Evolutionary conservation across 2,113 vertebrate genomes (phyloP).

Genomic region (Theristicus caerulescens): DNA sequence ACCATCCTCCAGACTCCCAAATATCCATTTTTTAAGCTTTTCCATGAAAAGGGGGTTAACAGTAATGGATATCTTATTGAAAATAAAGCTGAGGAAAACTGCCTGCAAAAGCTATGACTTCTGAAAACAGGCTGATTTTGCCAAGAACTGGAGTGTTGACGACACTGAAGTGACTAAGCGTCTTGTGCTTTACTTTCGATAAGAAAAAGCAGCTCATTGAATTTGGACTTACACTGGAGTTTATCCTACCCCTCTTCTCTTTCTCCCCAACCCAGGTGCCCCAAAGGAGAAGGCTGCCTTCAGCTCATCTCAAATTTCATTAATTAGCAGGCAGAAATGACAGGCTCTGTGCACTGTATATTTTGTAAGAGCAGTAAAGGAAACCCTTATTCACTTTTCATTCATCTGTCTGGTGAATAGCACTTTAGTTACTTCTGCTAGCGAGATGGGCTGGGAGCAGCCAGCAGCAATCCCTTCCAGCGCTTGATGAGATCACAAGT

Average conservation of each 20-base stretch:
- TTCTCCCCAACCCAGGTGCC: neutral
- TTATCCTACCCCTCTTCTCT: neutral
- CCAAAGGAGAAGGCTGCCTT: neutral
- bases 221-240: neutral
- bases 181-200: neutral
- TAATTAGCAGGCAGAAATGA: neutral
- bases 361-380: neutral
- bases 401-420: neutral
- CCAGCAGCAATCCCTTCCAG: neutral
- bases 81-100: neutral
- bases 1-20: neutral
- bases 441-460: neutral
- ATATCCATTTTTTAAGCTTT: neutral
- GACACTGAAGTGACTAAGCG: conserved; percentile 7
- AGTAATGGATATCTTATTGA: neutral
- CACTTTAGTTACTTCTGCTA: neutral
- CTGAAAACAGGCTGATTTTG: neutral
- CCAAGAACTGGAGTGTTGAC: neutral
- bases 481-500: neutral
- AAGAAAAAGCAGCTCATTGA: neutral
- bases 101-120: neutral
- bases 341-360: neutral
- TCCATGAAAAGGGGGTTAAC: neutral
- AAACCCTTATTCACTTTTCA: neutral
- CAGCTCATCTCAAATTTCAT: neutral